These are phyloP conservation scores for Trichopria drosophilae DNA, from an alignment of 2,888 invertebrate genomes.

Conservation along the genomic window DNA sequence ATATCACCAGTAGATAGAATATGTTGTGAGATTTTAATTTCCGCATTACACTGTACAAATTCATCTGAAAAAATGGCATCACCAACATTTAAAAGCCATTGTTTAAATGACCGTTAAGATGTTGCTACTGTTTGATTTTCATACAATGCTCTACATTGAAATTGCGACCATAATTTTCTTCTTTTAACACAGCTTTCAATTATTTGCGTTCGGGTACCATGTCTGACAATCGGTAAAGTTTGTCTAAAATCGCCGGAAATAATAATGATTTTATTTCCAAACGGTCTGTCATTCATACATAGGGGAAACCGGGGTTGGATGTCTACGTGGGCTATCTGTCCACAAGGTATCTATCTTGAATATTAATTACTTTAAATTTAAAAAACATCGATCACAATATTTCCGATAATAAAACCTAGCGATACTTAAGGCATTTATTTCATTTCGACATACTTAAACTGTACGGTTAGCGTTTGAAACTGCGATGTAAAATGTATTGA, in stretches of 20 bases:
- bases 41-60: neutral
- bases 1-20: neutral
- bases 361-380: too few relatives aligned
- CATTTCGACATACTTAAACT: too few relatives aligned
- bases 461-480: too few relatives aligned
- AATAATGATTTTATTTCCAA: neutral
- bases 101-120: neutral
- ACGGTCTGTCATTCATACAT: conserved; percentile 2
- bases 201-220: neutral
- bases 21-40: neutral
- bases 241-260: neutral
- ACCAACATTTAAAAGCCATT: neutral
- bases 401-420: too few relatives aligned
- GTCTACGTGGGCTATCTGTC: too few relatives aligned
- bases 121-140: neutral
- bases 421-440: too few relatives aligned
- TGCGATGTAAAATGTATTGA: too few relatives aligned
- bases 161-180: conserved; percentile 19
- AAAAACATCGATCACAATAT: too few relatives aligned
- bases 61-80: neutral
- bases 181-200: neutral
- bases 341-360: too few relatives aligned
- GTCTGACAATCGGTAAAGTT: neutral
- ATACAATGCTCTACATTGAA: conserved; percentile 5
- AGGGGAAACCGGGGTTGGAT: too few relatives aligned